Percentiles rank a stretch among this genome's conserved stretches.
Conservation (phyloP, 2,888 invertebrate species). For the Hemithea aestivaria region DNA sequence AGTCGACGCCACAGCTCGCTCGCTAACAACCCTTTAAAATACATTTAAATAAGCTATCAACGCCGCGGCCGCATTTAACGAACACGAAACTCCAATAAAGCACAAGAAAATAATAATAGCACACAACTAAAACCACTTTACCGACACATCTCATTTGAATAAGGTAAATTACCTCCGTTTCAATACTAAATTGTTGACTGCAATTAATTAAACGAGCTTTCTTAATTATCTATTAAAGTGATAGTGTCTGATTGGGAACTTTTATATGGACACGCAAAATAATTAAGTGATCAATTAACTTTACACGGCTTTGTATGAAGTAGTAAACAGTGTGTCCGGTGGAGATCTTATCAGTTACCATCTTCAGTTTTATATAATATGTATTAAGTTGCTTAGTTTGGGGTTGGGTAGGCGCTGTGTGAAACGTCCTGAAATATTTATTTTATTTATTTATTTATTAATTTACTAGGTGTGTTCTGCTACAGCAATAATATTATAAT, state of each 20-base stretch:
- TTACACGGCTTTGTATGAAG: constrained; percentile 47
- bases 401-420: too few relatives aligned
- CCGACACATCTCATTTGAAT: constrained; percentile 70
- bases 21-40: constrained; percentile 50
- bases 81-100: constrained; percentile 73
- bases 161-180: constrained; percentile 65
- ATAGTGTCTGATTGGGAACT: constrained; percentile 72
- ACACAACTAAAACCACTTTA: constrained; percentile 68
- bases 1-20: constrained; percentile 29
- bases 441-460: too few relatives aligned
- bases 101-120: constrained; percentile 74
- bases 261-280: constrained; percentile 70
- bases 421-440: too few relatives aligned
- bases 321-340: constrained; percentile 56
- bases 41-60: constrained; percentile 70
- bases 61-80: constrained; percentile 51
- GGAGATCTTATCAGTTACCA: constrained; percentile 50
- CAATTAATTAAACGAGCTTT: constrained; percentile 69
- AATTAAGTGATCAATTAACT: constrained; percentile 76
- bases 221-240: constrained; percentile 75
- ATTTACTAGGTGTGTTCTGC: too few relatives aligned
- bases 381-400: too few relatives aligned
- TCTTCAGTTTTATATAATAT: constrained; percentile 47
- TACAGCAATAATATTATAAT: too few relatives aligned
- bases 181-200: constrained; percentile 59